Evolutionary conservation across 1,140 invertebrate species (phyloP).

Genomic region (Monomorium pharaonis): DNA sequence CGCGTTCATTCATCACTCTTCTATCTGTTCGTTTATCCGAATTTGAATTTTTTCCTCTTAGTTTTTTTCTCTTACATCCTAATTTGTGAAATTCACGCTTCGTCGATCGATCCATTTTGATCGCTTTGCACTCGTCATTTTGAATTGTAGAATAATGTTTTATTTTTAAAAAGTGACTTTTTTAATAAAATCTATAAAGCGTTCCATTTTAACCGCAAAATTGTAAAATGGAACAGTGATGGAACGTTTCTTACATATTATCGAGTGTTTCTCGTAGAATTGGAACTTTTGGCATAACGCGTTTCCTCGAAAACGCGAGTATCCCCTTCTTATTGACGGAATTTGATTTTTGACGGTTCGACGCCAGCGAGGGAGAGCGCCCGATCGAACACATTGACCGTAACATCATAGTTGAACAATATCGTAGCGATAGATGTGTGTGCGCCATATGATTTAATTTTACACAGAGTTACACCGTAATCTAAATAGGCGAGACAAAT

Average conservation of each 20-base stretch:
- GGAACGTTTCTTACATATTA: not conserved
- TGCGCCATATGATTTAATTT: conserved; percentile 47
- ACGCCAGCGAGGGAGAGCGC: conserved; percentile 46
- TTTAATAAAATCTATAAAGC: not conserved
- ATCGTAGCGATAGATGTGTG: conserved; percentile 47
- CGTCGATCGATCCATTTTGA: not conserved
- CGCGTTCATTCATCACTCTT: not conserved
- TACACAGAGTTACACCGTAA: conserved; percentile 59
- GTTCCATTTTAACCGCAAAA: not conserved
- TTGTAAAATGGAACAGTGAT: conserved; percentile 13
- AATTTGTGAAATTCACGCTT: not conserved
- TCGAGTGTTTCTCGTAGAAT: not conserved
- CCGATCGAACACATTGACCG: conserved; percentile 45
- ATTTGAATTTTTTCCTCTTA: not conserved
- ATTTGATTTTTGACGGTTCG: not conserved
- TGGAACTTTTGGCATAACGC: not conserved
- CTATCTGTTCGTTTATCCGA: conserved; percentile 4
- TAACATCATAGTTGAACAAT: conserved; percentile 38
- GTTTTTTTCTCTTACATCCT: not conserved
- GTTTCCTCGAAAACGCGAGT: not conserved
- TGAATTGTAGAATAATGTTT: not conserved
- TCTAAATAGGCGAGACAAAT: conserved; percentile 59
- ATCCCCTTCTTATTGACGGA: not conserved
- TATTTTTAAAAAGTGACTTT: not conserved
- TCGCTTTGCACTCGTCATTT: not conserved